phyloP scores from a whole-genome alignment of 2,888 invertebrate genomes.

The Tortricodes alternella region DNA sequence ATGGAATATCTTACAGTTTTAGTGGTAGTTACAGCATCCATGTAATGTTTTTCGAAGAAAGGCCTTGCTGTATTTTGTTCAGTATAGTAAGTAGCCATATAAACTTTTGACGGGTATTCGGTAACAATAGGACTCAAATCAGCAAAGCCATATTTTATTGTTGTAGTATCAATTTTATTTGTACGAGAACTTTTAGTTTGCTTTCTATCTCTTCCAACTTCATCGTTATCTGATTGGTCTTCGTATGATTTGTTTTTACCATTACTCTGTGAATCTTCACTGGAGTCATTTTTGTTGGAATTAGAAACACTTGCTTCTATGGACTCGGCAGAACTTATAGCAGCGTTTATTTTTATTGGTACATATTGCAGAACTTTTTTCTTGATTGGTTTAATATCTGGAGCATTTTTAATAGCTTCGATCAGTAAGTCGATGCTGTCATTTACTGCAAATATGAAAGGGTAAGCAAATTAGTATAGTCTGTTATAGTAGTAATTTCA shows the following conservation, averaged over 20 bases:
- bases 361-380: slow-evolving; percentile 46
- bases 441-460: slow-evolving; percentile 47
- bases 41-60: slow-evolving; percentile 29
- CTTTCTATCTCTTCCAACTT: neutral
- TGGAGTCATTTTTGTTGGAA: slow-evolving; percentile 7
- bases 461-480: too few species aligned
- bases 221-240: neutral
- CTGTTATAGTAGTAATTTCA: too few species aligned
- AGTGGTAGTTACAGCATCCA: slow-evolving; percentile 27
- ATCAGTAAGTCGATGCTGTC: slow-evolving; percentile 70
- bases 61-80: slow-evolving; percentile 6
- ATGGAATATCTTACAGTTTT: neutral
- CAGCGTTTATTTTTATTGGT: slow-evolving; percentile 6
- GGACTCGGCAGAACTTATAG: slow-evolving; percentile 11
- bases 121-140: slow-evolving; percentile 8
- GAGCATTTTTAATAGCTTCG: slow-evolving; percentile 67
- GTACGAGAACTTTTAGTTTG: neutral
- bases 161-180: neutral
- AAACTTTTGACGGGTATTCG: slow-evolving; percentile 20
- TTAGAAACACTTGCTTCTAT: slow-evolving; percentile 30
- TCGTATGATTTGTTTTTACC: neutral
- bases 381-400: slow-evolving; percentile 57
- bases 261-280: neutral
- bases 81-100: slow-evolving; percentile 13
- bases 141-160: neutral